Evolutionary conservation across 2,113 vertebrate species (phyloP).

Genomic region (Bucco capensis): DNA sequence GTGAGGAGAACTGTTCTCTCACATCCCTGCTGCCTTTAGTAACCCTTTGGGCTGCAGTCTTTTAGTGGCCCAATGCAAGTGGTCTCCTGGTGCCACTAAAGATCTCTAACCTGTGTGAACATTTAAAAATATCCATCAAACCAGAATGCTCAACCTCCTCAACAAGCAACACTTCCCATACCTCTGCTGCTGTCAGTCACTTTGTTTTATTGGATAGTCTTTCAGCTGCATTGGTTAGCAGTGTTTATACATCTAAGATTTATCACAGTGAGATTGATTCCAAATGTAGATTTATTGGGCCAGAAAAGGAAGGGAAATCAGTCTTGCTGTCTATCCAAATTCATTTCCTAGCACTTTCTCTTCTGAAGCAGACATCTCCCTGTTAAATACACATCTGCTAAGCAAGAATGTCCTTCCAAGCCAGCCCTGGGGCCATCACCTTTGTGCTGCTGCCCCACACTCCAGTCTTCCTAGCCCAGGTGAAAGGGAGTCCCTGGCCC

Average conservation of each 20-base stretch:
- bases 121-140: not conserved
- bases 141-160: not conserved
- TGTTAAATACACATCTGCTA: conserved; percentile 2
- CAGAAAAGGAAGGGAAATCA: conserved; percentile 29
- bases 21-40: not conserved
- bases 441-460: not conserved
- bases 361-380: not conserved
- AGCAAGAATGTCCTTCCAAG: not conserved
- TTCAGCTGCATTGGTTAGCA: conserved; percentile 12
- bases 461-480: not conserved
- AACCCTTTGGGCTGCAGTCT: not conserved
- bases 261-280: conserved; percentile 15
- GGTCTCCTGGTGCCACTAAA: not conserved
- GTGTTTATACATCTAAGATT: conserved; percentile 8
- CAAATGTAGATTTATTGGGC: conserved; percentile 4
- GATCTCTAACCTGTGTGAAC: not conserved
- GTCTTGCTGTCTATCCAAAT: conserved; percentile 12
- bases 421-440: not conserved
- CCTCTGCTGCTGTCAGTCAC: not conserved
- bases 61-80: not conserved
- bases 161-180: not conserved
- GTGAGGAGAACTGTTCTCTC: not conserved
- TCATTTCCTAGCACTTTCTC: not conserved
- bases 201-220: not conserved
- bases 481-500: not conserved